Conservation (phyloP, 2,113 vertebrate species). For the Perca fluviatilis region DNA sequence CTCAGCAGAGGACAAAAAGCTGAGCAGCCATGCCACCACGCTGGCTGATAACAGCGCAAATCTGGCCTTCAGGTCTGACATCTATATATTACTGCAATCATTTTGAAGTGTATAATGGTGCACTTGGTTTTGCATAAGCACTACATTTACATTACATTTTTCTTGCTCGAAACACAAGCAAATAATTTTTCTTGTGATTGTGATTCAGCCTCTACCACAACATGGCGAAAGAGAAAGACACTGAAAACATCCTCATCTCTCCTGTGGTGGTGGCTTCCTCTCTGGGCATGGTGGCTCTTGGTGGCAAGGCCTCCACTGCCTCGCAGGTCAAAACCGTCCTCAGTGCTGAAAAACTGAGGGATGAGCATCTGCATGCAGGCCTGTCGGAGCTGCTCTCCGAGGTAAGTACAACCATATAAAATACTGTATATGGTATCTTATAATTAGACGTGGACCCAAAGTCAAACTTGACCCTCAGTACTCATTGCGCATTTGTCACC, state of each 20-base stretch:
- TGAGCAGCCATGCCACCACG: constrained; percentile 88
- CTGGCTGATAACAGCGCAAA: constrained; percentile 91
- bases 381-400: constrained; percentile 92
- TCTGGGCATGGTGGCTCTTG: constrained; percentile 92
- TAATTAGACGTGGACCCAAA: too few relatives aligned
- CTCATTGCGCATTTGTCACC: not conserved
- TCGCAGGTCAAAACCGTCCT: constrained; percentile 94
- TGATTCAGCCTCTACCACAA: constrained; percentile 90
- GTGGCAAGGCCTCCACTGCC: constrained; percentile 90
- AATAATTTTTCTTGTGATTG: not conserved
- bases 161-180: not conserved
- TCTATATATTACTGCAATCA: not conserved
- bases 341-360: constrained; percentile 89
- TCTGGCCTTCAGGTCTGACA: constrained; percentile 89
- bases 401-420: constrained; percentile 59
- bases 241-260: constrained; percentile 95
- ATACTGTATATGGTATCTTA: not conserved
- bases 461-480: not conserved
- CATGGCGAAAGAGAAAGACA: constrained; percentile 92
- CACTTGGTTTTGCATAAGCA: not conserved
- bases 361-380: constrained; percentile 91
- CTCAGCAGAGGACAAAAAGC: constrained; percentile 83
- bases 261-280: constrained; percentile 96
- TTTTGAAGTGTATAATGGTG: not conserved
- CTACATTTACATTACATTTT: not conserved